These are phyloP conservation scores for Eleginops maclovinus DNA, from an alignment of 2,113 vertebrate species.

Conservation along the genomic window DNA sequence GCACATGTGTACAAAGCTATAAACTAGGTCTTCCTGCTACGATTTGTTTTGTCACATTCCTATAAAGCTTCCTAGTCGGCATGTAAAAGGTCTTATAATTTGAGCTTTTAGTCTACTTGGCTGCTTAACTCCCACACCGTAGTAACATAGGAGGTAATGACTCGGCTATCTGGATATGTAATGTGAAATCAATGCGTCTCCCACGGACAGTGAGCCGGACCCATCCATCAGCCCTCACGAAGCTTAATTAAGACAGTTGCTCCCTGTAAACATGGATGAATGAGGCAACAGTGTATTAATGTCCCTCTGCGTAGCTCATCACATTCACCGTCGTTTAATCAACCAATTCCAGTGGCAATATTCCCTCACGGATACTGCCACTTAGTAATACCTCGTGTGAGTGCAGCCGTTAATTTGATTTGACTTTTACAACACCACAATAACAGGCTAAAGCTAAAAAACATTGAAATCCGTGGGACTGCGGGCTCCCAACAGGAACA, in stretches of 20 bases:
- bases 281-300: slow-evolving; percentile 54
- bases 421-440: slow-evolving; percentile 57
- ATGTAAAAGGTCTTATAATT: slow-evolving; percentile 9
- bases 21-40: slow-evolving; percentile 72
- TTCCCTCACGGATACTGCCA: slow-evolving; percentile 49
- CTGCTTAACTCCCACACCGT: slow-evolving; percentile 16
- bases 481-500: slow-evolving; percentile 39
- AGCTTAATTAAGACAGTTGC: slow-evolving; percentile 75
- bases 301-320: slow-evolving; percentile 44
- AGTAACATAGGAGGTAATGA: slow-evolving; percentile 49
- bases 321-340: slow-evolving; percentile 64
- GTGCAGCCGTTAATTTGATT: slow-evolving; percentile 67
- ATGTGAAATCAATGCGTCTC: slow-evolving; percentile 77
- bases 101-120: slow-evolving; percentile 10
- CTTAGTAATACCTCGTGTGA: slow-evolving; percentile 57
- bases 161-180: slow-evolving; percentile 57
- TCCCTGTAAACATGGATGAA: slow-evolving; percentile 62
- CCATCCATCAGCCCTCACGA: slow-evolving; percentile 66
- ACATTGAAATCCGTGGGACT: slow-evolving; percentile 15
- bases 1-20: slow-evolving; percentile 77
- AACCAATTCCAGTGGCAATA: slow-evolving; percentile 53
- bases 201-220: slow-evolving; percentile 43
- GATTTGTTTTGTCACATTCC: slow-evolving; percentile 68
- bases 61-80: slow-evolving; percentile 34
- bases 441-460: slow-evolving; percentile 19